phyloP scores from a whole-genome alignment of 2,113 vertebrate genomes.

The Ammodytes marinus region DNA sequence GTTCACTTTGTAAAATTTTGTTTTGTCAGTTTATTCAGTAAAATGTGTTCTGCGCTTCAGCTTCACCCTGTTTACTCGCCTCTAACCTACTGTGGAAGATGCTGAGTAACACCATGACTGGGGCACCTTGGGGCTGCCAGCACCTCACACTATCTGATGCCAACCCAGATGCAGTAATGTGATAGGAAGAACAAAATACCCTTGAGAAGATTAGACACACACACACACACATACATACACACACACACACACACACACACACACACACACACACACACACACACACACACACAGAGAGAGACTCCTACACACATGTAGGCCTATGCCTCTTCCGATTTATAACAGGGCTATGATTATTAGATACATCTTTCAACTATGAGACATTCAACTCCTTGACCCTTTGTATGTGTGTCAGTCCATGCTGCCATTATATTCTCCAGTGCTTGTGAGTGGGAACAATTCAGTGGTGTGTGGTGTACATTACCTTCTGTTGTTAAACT shows the following conservation, averaged over 20 bases:
- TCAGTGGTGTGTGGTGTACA: conserved; percentile 42
- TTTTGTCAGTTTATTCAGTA: background rate
- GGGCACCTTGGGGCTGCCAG: conserved; percentile 3
- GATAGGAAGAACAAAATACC: conserved; percentile 60
- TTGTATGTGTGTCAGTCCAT: conserved; percentile 8
- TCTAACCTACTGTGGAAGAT: conserved; percentile 30
- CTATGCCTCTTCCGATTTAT: conserved; percentile 31
- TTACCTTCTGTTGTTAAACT: conserved; percentile 77
- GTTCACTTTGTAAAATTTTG: too few species aligned
- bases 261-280: background rate
- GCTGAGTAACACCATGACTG: conserved; percentile 23
- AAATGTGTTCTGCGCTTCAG: background rate
- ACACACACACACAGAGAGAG: conserved; percentile 24
- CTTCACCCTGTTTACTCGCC: background rate
- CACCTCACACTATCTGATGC: conserved; percentile 30
- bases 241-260: conserved; percentile 11
- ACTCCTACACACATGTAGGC: background rate
- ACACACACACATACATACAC: conserved; percentile 22
- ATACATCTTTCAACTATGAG: conserved; percentile 42
- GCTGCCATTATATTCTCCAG: conserved; percentile 33
- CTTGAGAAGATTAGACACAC: conserved; percentile 21
- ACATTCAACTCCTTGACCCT: conserved; percentile 33
- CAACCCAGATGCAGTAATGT: conserved; percentile 25
- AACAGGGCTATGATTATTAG: conserved; percentile 24
- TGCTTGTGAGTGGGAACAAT: conserved; percentile 36